Base-by-base conservation (phyloP, 2,888 invertebrate genomes). In the Carterocephalus palaemon region DNA sequence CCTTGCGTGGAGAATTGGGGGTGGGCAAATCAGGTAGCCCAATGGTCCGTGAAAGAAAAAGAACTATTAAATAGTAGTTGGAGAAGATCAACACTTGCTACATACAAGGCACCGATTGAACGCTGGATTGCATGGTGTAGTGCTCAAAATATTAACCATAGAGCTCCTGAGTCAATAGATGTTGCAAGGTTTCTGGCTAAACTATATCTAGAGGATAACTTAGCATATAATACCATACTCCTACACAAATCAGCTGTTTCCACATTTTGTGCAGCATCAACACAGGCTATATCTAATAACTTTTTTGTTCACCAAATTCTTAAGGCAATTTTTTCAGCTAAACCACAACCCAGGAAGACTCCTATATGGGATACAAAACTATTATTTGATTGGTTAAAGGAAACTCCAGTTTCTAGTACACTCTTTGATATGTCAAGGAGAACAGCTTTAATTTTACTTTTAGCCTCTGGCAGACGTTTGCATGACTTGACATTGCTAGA, bases 1-100 rank as follows among this genome's bases (percentile, higher is more conserved):
- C 1, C 26, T 43, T 12, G 48, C 41, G 2, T 54, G 50, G 51
- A 40, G 17, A 32, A 20, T 52, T 54, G 50, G 51, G 49, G 54
- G 55, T 53, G 53, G 55, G 33, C 23, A 4, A 17, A 39, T 3
- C 12, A 31, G 13, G 24, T 48, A 23, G 15, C 24, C 1, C 1
- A 36, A 5, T 48, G 54, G 51, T n/a, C 23, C 1, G 3, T 4
- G 3, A 10, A 43, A 24, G 49, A 52, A 17, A 46, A 42, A 34
- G 3, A 47, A 1, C 8, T 48, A 12, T 17, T 54, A n/a, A 23
- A 13, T 10, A 46, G 8, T 0, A 46, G 51, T 17, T 53, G 51
- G 51, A 46, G 48, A 15, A 8, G 15, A 2, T 51, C 45, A 7
- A 48, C 51, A 13, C 2, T 51, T 5, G 6, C 9, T 4, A 46